Percentiles rank a stretch among this genome's conserved stretches.
phyloP scores from a whole-genome alignment of 2,113 vertebrate species.

The Galbula dea region DNA sequence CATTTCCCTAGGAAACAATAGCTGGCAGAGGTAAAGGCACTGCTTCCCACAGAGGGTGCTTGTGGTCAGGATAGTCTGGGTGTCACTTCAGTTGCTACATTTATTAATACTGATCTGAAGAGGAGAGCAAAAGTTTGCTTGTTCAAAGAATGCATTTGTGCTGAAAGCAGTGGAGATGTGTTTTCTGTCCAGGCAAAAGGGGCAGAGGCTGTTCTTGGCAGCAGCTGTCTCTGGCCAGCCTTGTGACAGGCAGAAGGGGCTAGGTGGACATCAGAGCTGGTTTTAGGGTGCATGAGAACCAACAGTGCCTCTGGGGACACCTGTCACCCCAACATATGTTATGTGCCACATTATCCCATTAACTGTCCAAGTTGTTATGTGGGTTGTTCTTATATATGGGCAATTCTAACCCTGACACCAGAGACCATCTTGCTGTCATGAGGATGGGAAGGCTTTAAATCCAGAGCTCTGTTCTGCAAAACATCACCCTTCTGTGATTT shows the following conservation, averaged over 20 bases:
- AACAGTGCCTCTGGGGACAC: not conserved
- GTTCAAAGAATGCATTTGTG: not conserved
- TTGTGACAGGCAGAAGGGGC: not conserved
- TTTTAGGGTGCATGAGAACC: not conserved
- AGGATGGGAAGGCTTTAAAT: not conserved
- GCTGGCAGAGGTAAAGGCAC: not conserved
- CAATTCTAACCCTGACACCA: not conserved
- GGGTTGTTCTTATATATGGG: not conserved
- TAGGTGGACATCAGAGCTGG: not conserved
- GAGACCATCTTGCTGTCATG: not conserved
- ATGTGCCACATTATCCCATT: not conserved
- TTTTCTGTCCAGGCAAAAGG: not conserved
- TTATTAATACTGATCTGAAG: not conserved
- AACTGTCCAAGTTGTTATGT: not conserved
- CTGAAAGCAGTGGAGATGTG: rapidly evolving
- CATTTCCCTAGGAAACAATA: not conserved
- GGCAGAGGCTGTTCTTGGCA: not conserved
- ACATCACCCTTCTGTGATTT: not conserved
- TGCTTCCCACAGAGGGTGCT: not conserved
- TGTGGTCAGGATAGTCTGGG: not conserved
- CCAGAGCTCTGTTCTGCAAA: not conserved
- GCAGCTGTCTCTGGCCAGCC: not conserved
- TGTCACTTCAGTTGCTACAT: not conserved
- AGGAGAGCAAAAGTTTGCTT: not conserved
- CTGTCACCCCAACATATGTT: not conserved